phyloP scores from a whole-genome alignment of 2,888 invertebrate genomes.

The Cheilosia grossa region DNA sequence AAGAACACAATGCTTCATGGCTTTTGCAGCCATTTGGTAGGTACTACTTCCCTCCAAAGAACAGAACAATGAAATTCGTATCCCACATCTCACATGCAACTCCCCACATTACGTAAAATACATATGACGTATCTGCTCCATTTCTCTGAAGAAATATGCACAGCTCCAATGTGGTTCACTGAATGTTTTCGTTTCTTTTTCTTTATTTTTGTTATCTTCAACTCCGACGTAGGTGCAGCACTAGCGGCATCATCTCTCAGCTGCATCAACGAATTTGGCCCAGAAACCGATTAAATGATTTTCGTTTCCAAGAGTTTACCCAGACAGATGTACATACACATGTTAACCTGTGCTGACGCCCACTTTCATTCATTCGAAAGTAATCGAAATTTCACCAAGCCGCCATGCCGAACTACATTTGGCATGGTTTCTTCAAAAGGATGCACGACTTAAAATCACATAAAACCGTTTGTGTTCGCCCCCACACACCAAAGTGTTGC shows the following conservation, averaged over 20 bases:
- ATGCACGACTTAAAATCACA: constrained; percentile 61
- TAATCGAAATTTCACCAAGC: constrained; percentile 69
- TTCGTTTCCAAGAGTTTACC: constrained; percentile 12
- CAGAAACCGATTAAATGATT: constrained; percentile 62
- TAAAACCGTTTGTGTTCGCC: constrained; percentile 56
- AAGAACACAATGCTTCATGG: too few species aligned
- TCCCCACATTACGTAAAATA: too few species aligned
- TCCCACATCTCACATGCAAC: too few species aligned
- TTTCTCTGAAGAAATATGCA: not conserved
- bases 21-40: too few species aligned
- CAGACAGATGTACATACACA: constrained; percentile 62
- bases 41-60: too few species aligned
- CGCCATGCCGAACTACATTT: constrained; percentile 55
- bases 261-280: constrained; percentile 60
- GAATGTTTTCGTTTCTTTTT: not conserved
- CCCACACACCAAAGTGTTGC: constrained; percentile 45
- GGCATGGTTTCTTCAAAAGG: constrained; percentile 57
- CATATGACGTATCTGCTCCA: not conserved
- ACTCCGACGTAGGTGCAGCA: constrained; percentile 56
- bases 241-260: constrained; percentile 39
- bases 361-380: constrained; percentile 68
- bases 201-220: not conserved
- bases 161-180: constrained; percentile 31
- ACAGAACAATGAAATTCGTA: too few species aligned
- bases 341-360: constrained; percentile 72